Conservation (phyloP, 2,113 vertebrate genomes). For the Ginglymostoma cirratum region DNA sequence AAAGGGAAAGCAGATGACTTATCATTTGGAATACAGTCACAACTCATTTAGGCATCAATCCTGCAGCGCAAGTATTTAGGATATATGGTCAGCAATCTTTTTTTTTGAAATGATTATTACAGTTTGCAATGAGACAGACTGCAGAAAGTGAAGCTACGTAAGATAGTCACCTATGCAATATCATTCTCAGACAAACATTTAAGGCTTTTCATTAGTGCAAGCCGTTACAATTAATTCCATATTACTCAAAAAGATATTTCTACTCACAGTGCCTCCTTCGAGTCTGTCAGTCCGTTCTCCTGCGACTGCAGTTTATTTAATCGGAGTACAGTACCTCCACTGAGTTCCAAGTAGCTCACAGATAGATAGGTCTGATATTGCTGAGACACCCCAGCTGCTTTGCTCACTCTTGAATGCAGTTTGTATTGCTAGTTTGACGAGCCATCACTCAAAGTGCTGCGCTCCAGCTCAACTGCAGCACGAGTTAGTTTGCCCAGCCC, state of each 20-base stretch:
- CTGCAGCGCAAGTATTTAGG: not conserved
- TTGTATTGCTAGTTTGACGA: conserved; percentile 49
- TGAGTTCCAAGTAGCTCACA: not conserved
- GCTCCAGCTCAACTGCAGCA: conserved; percentile 56
- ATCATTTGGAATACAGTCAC: not conserved
- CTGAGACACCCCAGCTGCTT: conserved; percentile 50
- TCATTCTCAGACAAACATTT: not conserved
- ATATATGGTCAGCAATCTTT: not conserved
- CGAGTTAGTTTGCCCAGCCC: conserved; percentile 46
- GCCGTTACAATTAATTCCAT: not conserved
- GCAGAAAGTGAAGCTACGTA: not conserved
- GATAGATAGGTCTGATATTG: not conserved
- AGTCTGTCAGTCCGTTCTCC: not conserved
- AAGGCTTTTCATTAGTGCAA: not conserved
- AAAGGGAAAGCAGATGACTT: not conserved
- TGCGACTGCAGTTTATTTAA: not conserved
- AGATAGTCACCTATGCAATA: not conserved
- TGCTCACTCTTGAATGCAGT: conserved; percentile 44
- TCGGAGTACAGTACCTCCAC: not conserved
- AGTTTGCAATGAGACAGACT: not conserved
- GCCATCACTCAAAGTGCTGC: conserved; percentile 49
- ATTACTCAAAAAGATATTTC: not conserved
- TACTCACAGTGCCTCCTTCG: not conserved
- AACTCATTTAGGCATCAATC: not conserved
- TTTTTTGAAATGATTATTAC: not conserved